These are phyloP conservation scores for Chitala chitala DNA, from an alignment of 2,113 vertebrate species.

Conservation along the genomic window DNA sequence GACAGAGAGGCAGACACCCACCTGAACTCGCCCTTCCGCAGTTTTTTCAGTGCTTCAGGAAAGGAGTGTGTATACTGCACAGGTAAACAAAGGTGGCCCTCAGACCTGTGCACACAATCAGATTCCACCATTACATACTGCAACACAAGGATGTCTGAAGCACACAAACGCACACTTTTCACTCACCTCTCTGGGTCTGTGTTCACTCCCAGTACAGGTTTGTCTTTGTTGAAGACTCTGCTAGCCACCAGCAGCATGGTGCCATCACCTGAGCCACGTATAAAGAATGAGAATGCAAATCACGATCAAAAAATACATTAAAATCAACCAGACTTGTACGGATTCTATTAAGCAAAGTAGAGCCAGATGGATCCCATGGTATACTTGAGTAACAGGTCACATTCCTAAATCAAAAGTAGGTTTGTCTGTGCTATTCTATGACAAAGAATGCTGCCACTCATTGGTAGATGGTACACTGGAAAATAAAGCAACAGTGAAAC, in stretches of 20 bases:
- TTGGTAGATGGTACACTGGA: no score
- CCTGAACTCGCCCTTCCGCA: slow-evolving; percentile 92
- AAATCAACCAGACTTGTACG: no score
- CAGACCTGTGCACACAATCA: slow-evolving; percentile 62
- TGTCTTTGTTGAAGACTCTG: slow-evolving; percentile 87
- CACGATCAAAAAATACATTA: no score
- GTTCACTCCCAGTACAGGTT: slow-evolving; percentile 93
- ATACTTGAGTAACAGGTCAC: no score
- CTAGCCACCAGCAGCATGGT: slow-evolving; percentile 96
- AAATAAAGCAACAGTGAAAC: no score
- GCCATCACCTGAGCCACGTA: slow-evolving; percentile 77
- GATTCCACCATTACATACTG: neutral
- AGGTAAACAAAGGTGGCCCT: slow-evolving; percentile 92
- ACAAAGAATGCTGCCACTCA: no score
- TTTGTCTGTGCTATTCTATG: no score
- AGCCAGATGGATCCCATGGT: no score
- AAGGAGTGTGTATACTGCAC: slow-evolving; percentile 86
- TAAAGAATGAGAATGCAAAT: no score
- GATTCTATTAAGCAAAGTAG: no score
- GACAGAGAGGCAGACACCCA: slow-evolving; percentile 53
- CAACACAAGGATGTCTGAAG: neutral
- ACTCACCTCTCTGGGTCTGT: slow-evolving; percentile 94
- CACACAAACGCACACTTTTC: neutral
- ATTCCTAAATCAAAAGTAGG: no score
- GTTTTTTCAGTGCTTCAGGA: slow-evolving; percentile 84